Evolutionary conservation across 2,888 invertebrate genomes (phyloP).

Genomic region (Lochmaea capreae): DNA sequence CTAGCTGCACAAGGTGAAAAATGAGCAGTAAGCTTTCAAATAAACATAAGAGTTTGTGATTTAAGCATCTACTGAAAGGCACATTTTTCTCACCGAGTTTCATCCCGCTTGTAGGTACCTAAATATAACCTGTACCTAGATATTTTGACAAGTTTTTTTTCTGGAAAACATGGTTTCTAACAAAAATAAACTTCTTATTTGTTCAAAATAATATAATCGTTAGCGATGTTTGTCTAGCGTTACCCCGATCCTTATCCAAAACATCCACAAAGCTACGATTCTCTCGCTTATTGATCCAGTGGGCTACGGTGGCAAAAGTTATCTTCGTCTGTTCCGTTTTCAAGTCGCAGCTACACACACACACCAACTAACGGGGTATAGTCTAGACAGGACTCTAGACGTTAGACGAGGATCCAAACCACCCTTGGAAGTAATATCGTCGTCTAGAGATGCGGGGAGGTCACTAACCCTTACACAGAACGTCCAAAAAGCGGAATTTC

Average conservation of each 20-base stretch:
- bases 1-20: too few relatives aligned
- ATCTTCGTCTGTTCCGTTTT: slow-evolving; percentile 34
- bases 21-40: too few relatives aligned
- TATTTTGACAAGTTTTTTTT: too few relatives aligned
- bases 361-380: slow-evolving; percentile 9
- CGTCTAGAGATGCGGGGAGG: slow-evolving; percentile 36
- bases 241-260: slow-evolving; percentile 1
- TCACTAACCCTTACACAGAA: slow-evolving; percentile 35
- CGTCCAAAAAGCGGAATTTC: slow-evolving; percentile 20
- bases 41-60: too few relatives aligned
- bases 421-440: slow-evolving; percentile 42
- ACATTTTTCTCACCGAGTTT: too few relatives aligned
- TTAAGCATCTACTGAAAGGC: too few relatives aligned
- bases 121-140: too few relatives aligned
- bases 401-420: slow-evolving; percentile 40
- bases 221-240: not conserved
- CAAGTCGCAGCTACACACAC: slow-evolving; percentile 23
- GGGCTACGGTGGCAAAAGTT: slow-evolving; percentile 33
- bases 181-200: too few relatives aligned
- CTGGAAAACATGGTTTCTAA: too few relatives aligned
- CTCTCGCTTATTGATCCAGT: slow-evolving; percentile 25
- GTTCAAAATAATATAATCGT: too few relatives aligned
- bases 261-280: slow-evolving; percentile 8
- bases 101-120: too few relatives aligned
- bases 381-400: slow-evolving; percentile 48